Conservation (phyloP, 1,140 invertebrate genomes). For the Cataglyphis hispanica region DNA sequence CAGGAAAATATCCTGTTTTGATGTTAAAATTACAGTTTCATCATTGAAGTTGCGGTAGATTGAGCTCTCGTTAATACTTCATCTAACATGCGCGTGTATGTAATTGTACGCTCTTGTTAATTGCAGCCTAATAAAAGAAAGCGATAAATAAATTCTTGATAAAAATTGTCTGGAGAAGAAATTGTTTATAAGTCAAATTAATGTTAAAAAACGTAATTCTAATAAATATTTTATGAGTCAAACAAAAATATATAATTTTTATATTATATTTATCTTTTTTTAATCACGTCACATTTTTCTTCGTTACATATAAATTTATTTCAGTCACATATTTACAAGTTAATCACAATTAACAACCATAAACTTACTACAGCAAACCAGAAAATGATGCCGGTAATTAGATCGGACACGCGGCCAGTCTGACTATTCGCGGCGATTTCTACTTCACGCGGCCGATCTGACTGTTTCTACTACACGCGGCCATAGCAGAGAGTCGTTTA, state of each 20-base stretch:
- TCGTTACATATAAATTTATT: background rate
- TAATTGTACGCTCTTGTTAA: conserved; percentile 9
- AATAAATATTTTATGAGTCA: background rate
- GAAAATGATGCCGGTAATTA: conserved; percentile 1
- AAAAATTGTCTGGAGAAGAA: background rate
- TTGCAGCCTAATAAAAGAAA: background rate
- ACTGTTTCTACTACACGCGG: conserved; percentile 13
- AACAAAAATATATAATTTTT: conserved; percentile 1
- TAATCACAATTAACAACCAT: conserved; percentile 1
- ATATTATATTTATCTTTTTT: background rate
- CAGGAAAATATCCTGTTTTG: conserved; percentile 27
- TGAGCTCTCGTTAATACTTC: conserved; percentile 26
- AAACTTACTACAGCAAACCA: background rate
- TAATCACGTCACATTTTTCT: background rate
- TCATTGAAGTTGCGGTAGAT: conserved; percentile 48
- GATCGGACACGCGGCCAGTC: too few relatives aligned
- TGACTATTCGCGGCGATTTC: background rate
- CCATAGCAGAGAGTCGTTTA: conserved; percentile 43
- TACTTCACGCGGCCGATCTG: background rate
- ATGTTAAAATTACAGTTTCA: conserved; percentile 21
- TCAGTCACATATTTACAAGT: background rate
- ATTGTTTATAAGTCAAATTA: conserved; percentile 13
- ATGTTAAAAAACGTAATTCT: conserved; percentile 8
- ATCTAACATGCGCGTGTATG: conserved; percentile 22
- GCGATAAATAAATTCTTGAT: background rate